phyloP scores from a whole-genome alignment of 2,888 invertebrate genomes.

The Rhagophthalmus giganteus region DNA sequence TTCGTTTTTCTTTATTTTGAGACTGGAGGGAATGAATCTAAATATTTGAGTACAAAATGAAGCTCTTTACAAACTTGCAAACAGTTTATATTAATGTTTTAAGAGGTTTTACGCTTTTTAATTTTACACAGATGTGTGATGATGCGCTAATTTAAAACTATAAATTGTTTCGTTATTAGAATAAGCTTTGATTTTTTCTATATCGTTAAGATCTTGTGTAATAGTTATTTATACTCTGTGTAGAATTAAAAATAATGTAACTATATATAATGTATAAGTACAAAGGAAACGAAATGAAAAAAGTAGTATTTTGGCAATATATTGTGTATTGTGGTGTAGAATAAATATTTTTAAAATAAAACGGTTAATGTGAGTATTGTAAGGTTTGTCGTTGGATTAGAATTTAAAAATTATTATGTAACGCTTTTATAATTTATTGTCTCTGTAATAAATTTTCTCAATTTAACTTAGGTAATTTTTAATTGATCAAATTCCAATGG shows the following conservation, averaged over 20 bases:
- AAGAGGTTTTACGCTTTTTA: slow-evolving; percentile 21
- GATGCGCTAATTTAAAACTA: slow-evolving; percentile 6
- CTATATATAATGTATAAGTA: slow-evolving; percentile 35
- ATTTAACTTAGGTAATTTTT: slow-evolving; percentile 9
- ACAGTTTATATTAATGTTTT: slow-evolving; percentile 25
- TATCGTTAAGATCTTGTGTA: too few relatives aligned
- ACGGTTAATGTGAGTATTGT: slow-evolving; percentile 40
- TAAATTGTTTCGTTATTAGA: neutral
- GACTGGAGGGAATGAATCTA: slow-evolving; percentile 18
- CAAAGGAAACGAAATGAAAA: slow-evolving; percentile 34
- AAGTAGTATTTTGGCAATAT: slow-evolving; percentile 43
- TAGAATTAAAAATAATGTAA: slow-evolving; percentile 34
- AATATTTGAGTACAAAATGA: slow-evolving; percentile 28
- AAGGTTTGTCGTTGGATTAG: slow-evolving; percentile 38
- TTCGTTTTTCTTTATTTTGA: slow-evolving; percentile 13
- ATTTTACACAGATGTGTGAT: slow-evolving; percentile 33
- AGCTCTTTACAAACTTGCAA: slow-evolving; percentile 20
- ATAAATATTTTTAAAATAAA: slow-evolving; percentile 41
- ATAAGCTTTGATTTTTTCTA: too few relatives aligned
- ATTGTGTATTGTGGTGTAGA: slow-evolving; percentile 40
- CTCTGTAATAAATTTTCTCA: slow-evolving; percentile 31
- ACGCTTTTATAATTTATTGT: slow-evolving; percentile 42
- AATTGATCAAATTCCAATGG: neutral
- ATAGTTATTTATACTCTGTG: slow-evolving; percentile 33
- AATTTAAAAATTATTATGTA: slow-evolving; percentile 38